Evolutionary conservation across 2,888 invertebrate genomes (phyloP).

Genomic region (Ommatoiulus sabulosus): DNA sequence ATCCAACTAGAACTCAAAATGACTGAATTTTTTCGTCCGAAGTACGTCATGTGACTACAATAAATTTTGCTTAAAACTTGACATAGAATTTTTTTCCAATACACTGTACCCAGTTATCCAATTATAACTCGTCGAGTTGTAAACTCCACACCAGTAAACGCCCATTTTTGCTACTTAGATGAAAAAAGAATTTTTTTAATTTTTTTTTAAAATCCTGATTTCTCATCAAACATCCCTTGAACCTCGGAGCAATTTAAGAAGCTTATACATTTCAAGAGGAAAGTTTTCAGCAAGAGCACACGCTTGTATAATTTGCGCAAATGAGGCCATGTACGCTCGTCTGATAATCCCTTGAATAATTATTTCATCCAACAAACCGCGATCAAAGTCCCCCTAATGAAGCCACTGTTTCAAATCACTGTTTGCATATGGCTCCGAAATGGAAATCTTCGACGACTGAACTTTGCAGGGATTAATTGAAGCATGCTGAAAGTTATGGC

Average conservation of each 20-base stretch:
- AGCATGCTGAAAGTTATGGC: neutral
- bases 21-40: too few relatives aligned
- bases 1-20: too few relatives aligned
- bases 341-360: conserved; percentile 25
- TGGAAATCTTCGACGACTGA: neutral
- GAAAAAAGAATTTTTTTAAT: neutral
- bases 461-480: neutral
- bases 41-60: too few relatives aligned
- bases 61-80: too few relatives aligned
- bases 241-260: neutral
- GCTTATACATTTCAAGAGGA: neutral
- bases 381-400: neutral
- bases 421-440: conserved; percentile 8
- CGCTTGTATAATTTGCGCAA: conserved; percentile 19
- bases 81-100: neutral
- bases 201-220: neutral
- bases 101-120: neutral
- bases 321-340: neutral
- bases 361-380: conserved; percentile 27
- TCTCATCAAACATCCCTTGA: conserved; percentile 3
- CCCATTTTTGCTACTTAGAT: neutral
- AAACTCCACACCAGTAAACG: neutral
- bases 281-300: neutral
- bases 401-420: conserved; percentile 28
- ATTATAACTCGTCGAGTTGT: neutral